Base-by-base conservation (phyloP, 2,888 invertebrate species). In the Plebejus anna region DNA sequence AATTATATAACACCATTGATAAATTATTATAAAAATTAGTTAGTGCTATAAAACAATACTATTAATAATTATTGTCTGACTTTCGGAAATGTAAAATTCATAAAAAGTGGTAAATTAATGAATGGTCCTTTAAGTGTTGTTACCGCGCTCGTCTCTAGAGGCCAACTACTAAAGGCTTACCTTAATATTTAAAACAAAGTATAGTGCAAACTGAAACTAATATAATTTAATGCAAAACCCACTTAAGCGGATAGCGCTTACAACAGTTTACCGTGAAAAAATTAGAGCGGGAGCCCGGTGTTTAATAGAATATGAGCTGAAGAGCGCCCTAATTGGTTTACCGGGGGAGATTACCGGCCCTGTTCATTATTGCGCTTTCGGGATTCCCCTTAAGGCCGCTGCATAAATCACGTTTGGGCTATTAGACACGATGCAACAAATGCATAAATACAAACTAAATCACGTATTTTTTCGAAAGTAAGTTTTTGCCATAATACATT, bases 301-400 rank as follows among this genome's bases (percentile, higher is more conserved):
- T 70, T 79, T 77, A 80, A 79, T 80, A 78, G 75, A 79, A 78
- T 79, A 78, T 79, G 75, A 79, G 78, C 76, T 76, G 70, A 75
- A 75, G 75, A 77, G 75, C 82, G 81, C 79, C 80, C 84, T 90
- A 90, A 91, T 90, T 89, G 89, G 89, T 88, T 88, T 88, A 88
- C 87, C 86, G 83, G 83, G 81, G 84, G 83, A 79, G 88, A 88
- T 91, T 90, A 89, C 79, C 82, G 79, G 81, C 83, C 84, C 85
- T 88, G 85, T 88, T 88, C 88, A 88, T 90, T 89, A 88, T 87
- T 88, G 87, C 86, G 87, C 88, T 88, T 88, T 87, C 82, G 86
- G 88, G 86, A 87, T 86, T 83, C 82, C 87, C 85, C 85, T 86
- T 83, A 80, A 84, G 84, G 85, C 85, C 82, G 81, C 83, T 81